Evolutionary conservation across 2,888 invertebrate genomes (phyloP).

Genomic region (Epiblema foenella): DNA sequence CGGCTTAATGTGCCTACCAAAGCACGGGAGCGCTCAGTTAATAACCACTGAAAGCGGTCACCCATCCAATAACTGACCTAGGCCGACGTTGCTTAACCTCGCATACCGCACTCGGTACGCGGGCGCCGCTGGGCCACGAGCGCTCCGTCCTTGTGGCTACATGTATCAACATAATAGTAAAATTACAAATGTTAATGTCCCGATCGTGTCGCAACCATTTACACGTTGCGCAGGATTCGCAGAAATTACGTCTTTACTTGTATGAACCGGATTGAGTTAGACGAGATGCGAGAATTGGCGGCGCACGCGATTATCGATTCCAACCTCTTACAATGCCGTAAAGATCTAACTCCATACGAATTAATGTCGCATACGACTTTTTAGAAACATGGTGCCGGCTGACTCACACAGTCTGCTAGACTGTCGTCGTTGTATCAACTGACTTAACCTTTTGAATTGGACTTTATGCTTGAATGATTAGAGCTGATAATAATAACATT

Average conservation of each 20-base stretch:
- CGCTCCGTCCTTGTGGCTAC: too few species aligned
- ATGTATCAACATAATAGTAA: too few species aligned
- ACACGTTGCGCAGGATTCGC: conserved; percentile 4
- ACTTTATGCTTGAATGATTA: not conserved
- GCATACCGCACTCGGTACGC: too few species aligned
- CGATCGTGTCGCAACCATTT: conserved; percentile 27
- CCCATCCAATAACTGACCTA: too few species aligned
- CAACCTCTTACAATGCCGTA: not conserved
- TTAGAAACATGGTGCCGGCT: not conserved
- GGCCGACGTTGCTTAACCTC: too few species aligned
- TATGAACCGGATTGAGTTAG: conserved; percentile 63
- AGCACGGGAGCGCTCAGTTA: too few species aligned
- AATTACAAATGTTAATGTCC: not conserved
- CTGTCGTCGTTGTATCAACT: not conserved
- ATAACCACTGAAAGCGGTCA: too few species aligned
- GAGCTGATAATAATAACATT: not conserved
- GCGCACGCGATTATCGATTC: conserved; percentile 53
- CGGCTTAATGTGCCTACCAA: too few species aligned
- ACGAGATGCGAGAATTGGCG: conserved; percentile 59
- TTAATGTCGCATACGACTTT: conserved; percentile 3
- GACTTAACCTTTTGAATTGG: not conserved
- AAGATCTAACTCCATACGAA: not conserved
- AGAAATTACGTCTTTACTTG: conserved; percentile 41
- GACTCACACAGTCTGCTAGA: not conserved
- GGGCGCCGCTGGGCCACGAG: too few species aligned